Conservation (phyloP, 1,140 invertebrate genomes). For the Leptinotarsa undecemlineata region DNA sequence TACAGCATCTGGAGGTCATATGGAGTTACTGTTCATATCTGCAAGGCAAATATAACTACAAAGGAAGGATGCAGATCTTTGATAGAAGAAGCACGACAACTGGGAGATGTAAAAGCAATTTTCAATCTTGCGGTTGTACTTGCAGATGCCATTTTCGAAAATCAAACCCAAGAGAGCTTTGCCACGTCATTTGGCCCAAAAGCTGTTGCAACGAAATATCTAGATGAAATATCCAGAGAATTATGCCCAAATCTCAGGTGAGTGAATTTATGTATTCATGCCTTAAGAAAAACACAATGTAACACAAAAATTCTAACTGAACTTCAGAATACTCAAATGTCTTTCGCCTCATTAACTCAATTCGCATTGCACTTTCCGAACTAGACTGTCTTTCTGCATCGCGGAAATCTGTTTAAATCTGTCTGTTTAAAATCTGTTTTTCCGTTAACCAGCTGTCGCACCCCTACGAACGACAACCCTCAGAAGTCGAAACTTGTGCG, state of each 20-base stretch:
- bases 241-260: conserved; percentile 59
- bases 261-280: neutral
- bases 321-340: too few species aligned
- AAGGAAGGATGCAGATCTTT: conserved; percentile 61
- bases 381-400: too few species aligned
- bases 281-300: neutral
- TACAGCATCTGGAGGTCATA: conserved; percentile 58
- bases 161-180: conserved; percentile 60
- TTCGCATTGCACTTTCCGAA: too few species aligned
- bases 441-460: too few species aligned
- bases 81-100: conserved; percentile 60
- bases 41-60: conserved; percentile 57
- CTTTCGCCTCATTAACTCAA: too few species aligned
- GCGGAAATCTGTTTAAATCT: too few species aligned
- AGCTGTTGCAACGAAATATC: conserved; percentile 55
- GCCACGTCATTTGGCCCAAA: conserved; percentile 58
- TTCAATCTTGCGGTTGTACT: conserved; percentile 79
- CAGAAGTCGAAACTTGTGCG: too few species aligned
- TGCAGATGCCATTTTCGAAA: conserved; percentile 59
- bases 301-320: too few species aligned
- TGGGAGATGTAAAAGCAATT: conserved; percentile 72
- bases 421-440: too few species aligned
- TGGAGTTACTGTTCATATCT: conserved; percentile 59
- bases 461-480: too few species aligned
- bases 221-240: conserved; percentile 60